phyloP scores from a whole-genome alignment of 1,140 invertebrate genomes.

The Brachionus calyciflorus region DNA sequence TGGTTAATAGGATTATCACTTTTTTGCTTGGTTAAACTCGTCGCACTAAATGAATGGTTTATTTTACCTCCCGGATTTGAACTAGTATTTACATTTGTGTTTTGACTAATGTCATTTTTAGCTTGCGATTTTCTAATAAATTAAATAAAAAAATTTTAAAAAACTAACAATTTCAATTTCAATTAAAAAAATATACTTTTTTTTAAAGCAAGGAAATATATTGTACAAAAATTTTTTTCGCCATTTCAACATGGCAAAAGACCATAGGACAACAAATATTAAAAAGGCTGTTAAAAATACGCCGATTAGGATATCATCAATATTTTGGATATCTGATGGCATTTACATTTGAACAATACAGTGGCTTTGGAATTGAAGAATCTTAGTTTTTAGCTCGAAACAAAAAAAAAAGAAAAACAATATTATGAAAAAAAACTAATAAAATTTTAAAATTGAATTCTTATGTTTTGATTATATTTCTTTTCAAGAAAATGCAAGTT shows the following conservation, averaged over 20 bases:
- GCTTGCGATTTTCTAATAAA: no score
- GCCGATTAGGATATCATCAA: conserved; percentile 44
- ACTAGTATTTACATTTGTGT: background rate
- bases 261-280: conserved; percentile 19
- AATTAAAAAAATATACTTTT: background rate
- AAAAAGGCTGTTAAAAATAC: conserved; percentile 22
- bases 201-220: conserved; percentile 26
- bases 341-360: conserved; percentile 38
- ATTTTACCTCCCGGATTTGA: background rate
- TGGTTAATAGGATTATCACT: background rate
- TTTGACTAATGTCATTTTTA: no score
- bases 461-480: background rate
- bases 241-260: conserved; percentile 36
- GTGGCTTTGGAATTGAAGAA: no score
- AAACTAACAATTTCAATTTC: background rate
- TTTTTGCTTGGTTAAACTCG: background rate
- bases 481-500: background rate
- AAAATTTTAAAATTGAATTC: background rate
- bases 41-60: background rate
- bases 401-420: no score
- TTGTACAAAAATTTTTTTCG: conserved; percentile 28
- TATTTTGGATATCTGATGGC: conserved; percentile 9
- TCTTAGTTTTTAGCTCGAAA: no score
- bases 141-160: background rate
- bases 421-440: background rate